Evolutionary conservation across 2,888 invertebrate genomes (phyloP).

Genomic region (Hydropsyche betteni): DNA sequence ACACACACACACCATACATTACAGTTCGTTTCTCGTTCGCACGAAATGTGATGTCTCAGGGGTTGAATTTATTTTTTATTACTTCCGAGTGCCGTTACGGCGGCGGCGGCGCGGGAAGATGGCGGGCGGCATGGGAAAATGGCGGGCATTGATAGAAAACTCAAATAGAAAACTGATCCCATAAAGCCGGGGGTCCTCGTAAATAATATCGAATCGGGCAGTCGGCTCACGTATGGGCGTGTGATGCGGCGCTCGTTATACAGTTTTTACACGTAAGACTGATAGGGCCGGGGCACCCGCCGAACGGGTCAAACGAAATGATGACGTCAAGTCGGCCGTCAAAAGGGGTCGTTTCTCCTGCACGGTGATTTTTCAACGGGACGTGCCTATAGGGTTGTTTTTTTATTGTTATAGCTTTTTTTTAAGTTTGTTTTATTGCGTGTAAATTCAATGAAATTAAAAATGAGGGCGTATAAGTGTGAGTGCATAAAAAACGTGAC

Average conservation of each 20-base stretch:
- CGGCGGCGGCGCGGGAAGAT: too few relatives aligned
- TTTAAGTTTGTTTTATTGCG: too few relatives aligned
- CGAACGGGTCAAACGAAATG: conserved; percentile 37
- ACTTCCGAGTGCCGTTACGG: conserved; percentile 22
- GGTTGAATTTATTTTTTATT: conserved; percentile 32
- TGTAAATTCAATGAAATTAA: too few relatives aligned
- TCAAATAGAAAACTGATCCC: conserved; percentile 48
- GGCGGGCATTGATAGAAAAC: conserved; percentile 47
- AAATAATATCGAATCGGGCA: conserved; percentile 44
- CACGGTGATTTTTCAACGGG: too few relatives aligned
- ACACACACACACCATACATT: too few relatives aligned
- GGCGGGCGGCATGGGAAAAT: not conserved
- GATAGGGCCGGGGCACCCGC: conserved; percentile 30
- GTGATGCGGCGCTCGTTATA: conserved; percentile 47
- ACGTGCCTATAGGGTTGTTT: too few relatives aligned
- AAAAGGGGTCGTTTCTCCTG: too few relatives aligned
- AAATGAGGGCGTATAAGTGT: too few relatives aligned
- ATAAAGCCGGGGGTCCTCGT: conserved; percentile 43
- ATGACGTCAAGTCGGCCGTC: conserved; percentile 35
- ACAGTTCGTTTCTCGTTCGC: not conserved
- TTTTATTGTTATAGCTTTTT: too few relatives aligned
- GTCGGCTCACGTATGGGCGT: conserved; percentile 41
- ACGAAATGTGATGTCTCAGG: conserved; percentile 3
- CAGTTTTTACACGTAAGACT: conserved; percentile 49
- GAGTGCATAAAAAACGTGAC: too few relatives aligned